These are phyloP conservation scores for Brachionus calyciflorus DNA, from an alignment of 1,140 invertebrate species.

Conservation along the genomic window DNA sequence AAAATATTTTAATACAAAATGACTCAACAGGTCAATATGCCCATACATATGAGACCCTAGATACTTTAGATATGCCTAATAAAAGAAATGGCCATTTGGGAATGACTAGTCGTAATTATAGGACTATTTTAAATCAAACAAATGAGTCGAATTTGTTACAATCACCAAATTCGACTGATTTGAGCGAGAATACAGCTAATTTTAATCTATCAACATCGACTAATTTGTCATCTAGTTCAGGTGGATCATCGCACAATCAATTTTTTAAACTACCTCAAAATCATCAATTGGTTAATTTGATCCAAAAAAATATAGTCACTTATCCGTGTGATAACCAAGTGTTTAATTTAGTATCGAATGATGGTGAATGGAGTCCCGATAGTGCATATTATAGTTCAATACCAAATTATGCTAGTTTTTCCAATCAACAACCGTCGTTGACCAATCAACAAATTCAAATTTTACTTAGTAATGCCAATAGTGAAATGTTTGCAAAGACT, in stretches of 20 bases:
- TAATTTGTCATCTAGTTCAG: slow-evolving; percentile 34
- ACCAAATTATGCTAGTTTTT: slow-evolving; percentile 33
- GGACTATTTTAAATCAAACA: neutral
- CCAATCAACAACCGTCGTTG: neutral
- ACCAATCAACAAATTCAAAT: slow-evolving; percentile 23
- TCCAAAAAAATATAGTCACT: slow-evolving; percentile 3
- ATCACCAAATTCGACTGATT: slow-evolving; percentile 1
- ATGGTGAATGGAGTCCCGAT: slow-evolving; percentile 42
- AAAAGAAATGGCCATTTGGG: neutral
- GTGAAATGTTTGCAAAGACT: slow-evolving; percentile 4
- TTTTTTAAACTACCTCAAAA: neutral
- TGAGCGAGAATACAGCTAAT: neutral
- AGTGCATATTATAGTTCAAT: slow-evolving; percentile 44
- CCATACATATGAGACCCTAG: slow-evolving; percentile 34
- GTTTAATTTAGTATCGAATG: neutral
- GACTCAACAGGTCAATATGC: slow-evolving; percentile 34
- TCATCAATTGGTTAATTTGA: neutral
- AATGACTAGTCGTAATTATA: neutral
- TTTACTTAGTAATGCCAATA: slow-evolving; percentile 7
- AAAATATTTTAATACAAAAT: neutral
- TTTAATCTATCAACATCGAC: slow-evolving; percentile 26
- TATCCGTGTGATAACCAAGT: slow-evolving; percentile 3
- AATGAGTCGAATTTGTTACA: slow-evolving; percentile 5
- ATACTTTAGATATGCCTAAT: neutral
- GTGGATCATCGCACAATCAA: neutral